These are phyloP conservation scores for Calephelis perditalis DNA, from an alignment of 2,888 invertebrate genomes.

Conservation along the genomic window DNA sequence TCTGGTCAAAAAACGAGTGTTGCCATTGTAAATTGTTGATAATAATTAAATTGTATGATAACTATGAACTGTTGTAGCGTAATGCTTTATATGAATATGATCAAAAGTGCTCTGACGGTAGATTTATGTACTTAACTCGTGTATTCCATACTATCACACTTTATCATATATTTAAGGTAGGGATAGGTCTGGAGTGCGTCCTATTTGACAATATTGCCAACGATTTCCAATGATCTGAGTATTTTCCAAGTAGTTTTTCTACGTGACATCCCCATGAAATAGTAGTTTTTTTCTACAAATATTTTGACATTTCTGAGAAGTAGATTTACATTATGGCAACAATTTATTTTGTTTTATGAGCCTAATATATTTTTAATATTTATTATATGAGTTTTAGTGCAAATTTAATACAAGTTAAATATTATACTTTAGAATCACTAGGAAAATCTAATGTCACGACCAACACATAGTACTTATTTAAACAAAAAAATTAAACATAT, in stretches of 20 bases:
- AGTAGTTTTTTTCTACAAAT: conserved; percentile 3
- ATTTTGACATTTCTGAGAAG: conserved; percentile 1
- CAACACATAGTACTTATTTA: no score
- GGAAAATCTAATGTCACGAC: no score
- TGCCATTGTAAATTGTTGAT: conserved; percentile 44
- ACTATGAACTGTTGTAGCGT: conserved; percentile 31
- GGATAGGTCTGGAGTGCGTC: conserved; percentile 10
- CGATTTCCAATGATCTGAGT: conserved; percentile 7
- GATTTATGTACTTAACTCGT: conserved; percentile 64
- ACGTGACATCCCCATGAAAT: conserved; percentile 11
- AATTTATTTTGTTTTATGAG: not conserved
- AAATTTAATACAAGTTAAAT: no score
- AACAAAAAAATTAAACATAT: no score
- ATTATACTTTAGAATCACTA: no score
- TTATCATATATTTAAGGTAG: conserved; percentile 12
- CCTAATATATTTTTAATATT: not conserved
- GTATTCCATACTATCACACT: conserved; percentile 42
- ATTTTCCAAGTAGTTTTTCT: conserved; percentile 11
- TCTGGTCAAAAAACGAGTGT: conserved; percentile 30
- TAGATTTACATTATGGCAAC: not conserved
- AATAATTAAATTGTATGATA: conserved; percentile 43
- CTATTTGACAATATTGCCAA: conserved; percentile 12
- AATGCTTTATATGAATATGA: conserved; percentile 42
- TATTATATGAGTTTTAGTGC: no score
- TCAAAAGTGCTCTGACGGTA: conserved; percentile 58